These are phyloP conservation scores for Melieria crassipennis DNA, from an alignment of 2,888 invertebrate genomes.

Conservation along the genomic window DNA sequence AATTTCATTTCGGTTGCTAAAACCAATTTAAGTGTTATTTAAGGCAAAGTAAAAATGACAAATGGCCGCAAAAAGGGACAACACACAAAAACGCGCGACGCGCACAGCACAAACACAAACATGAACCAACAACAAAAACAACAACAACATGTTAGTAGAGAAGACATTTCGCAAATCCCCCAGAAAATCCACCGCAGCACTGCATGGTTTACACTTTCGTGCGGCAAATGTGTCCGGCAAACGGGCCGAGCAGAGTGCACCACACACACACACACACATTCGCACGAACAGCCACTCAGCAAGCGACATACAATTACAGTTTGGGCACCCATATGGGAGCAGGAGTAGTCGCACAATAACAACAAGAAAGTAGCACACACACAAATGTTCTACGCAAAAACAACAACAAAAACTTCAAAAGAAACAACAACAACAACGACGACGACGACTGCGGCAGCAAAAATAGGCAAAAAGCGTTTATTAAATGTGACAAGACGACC, in stretches of 20 bases:
- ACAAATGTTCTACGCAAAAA: neutral
- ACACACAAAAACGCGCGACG: too few relatives aligned
- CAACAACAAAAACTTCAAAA: too few relatives aligned
- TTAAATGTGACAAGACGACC: slow-evolving; percentile 1
- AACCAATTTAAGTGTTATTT: slow-evolving; percentile 31
- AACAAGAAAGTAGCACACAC: neutral
- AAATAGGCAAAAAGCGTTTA: neutral
- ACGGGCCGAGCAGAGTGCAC: neutral
- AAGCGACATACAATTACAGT: neutral
- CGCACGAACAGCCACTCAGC: neutral
- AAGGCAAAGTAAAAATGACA: slow-evolving; percentile 29
- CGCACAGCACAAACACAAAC: neutral
- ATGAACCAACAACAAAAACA: neutral
- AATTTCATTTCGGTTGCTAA: slow-evolving; percentile 22
- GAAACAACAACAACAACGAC: too few relatives aligned
- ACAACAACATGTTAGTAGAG: neutral
- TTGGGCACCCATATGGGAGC: neutral
- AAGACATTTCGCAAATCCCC: slow-evolving; percentile 6
- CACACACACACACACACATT: neutral
- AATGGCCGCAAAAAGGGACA: slow-evolving; percentile 9
- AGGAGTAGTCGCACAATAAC: neutral
- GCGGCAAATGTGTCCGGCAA: slow-evolving; percentile 1
- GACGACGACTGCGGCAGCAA: neutral
- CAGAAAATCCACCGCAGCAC: slow-evolving; percentile 9
- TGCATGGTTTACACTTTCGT: neutral